phyloP scores from a whole-genome alignment of 2,888 invertebrate genomes.

The Nomada lathburiana region DNA sequence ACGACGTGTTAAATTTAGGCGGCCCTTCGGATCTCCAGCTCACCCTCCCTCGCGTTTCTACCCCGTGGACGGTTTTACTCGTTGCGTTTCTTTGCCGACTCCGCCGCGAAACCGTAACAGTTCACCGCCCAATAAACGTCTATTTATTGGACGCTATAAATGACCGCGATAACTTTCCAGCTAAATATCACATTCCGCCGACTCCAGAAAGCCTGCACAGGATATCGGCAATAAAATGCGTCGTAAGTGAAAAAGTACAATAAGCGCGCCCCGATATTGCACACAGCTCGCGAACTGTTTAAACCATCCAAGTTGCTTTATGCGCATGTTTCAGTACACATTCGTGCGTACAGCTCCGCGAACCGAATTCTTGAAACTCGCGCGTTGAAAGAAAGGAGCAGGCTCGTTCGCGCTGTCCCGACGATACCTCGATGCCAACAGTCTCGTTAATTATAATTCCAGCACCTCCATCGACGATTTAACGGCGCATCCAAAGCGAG shows the following conservation, averaged over 20 bases:
- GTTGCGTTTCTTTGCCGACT: slow-evolving; percentile 37
- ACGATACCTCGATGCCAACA: no score
- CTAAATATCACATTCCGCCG: not conserved
- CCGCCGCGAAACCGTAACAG: slow-evolving; percentile 22
- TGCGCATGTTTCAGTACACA: not conserved
- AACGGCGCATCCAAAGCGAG: not conserved
- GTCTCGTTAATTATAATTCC: slow-evolving; percentile 1
- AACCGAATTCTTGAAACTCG: no score
- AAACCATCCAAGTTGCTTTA: not conserved
- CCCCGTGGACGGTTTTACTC: slow-evolving; percentile 11
- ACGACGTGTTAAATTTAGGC: slow-evolving; percentile 60
- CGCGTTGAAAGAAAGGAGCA: not conserved
- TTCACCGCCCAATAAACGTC: slow-evolving; percentile 32
- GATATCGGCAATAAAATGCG: not conserved
- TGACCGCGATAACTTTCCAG: not conserved
- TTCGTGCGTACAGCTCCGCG: not conserved
- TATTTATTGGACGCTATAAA: not conserved
- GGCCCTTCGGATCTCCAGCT: slow-evolving; percentile 46
- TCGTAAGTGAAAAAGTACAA: not conserved
- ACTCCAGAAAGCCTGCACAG: not conserved
- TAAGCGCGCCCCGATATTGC: not conserved
- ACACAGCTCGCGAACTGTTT: no score
- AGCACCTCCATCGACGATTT: not conserved
- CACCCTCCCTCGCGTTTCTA: slow-evolving; percentile 24
- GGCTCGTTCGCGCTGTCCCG: not conserved